Base-by-base conservation (phyloP, 2,888 invertebrate species). In the Melolontha melolontha region DNA sequence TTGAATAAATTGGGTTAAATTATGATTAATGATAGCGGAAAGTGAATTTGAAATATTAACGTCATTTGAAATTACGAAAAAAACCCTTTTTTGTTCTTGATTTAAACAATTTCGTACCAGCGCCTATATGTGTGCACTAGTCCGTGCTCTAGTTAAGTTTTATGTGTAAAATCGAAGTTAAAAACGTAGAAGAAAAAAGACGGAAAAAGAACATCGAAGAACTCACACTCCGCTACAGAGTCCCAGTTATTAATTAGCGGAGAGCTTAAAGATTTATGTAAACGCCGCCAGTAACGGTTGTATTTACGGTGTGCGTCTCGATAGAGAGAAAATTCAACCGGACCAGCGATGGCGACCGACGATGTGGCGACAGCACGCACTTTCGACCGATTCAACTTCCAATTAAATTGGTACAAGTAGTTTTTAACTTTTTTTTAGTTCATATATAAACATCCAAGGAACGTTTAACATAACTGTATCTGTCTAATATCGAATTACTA, bases 211-310 rank as follows among this genome's bases (percentile, higher is more conserved):
- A 62, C 49, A 47, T 44, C 4, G 14, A 11, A 44, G 44, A 29
- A 27, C 14, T 6, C 41, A 29, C 59, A 47, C 44, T 47, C 59
- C 59, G 59, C 59, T 62, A 34, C 34, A 16, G 12, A 47, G 5
- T 47, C 47, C 10, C 59, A 62, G 59, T 47, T 62, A 62, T 62
- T 62, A 62, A 62, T 62, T 62, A 62, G 47, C 59, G 59, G 47
- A 27, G 34, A 62, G 39, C 47, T 14, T 47, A 47, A 62, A 62
- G 59, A 62, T 47, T 62, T 62, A 62, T 62, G 47, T 47, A 62
- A 47, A 62, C 59, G 59, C 34, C 59, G 44, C 47, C 16, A 34
- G 59, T 62, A 62, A 62, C 59, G 59, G 59, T 62, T 47, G 59
- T 62, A 62, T 62, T 62, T 62, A 62, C 59, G 59, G 47, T 62